These are phyloP conservation scores for Anguilla japonica DNA, from an alignment of 2,113 vertebrate genomes.

Conservation along the genomic window DNA sequence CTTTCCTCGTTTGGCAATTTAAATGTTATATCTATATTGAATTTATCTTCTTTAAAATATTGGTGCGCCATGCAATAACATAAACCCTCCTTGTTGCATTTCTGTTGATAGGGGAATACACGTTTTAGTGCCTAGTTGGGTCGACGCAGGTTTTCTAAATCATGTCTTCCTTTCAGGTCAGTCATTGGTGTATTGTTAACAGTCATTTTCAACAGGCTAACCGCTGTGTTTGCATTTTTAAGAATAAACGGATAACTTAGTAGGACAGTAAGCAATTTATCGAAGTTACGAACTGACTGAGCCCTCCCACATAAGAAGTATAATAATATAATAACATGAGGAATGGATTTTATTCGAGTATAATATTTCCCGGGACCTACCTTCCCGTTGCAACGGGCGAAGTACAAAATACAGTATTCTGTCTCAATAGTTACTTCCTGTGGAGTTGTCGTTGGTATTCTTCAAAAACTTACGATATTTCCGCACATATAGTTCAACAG, in stretches of 20 bases:
- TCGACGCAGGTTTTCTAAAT: not conserved
- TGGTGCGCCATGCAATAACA: not conserved
- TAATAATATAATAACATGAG: not conserved
- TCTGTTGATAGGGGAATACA: not conserved
- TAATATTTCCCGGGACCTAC: not conserved
- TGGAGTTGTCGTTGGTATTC: not conserved
- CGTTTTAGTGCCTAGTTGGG: not conserved
- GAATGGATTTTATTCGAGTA: not conserved
- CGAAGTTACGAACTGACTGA: not conserved
- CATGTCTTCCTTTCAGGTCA: not conserved
- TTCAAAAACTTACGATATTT: not conserved
- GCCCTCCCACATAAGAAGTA: not conserved
- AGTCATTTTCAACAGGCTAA: not conserved
- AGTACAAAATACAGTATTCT: not conserved
- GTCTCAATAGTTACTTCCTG: not conserved
- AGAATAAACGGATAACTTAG: not conserved
- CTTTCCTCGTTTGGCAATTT: not conserved
- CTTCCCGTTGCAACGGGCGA: not conserved
- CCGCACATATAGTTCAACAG: not conserved
- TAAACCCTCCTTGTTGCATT: not conserved
- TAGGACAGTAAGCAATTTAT: not conserved
- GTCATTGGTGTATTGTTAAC: not conserved
- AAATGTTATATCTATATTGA: too few relatives aligned
- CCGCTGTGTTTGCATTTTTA: not conserved
- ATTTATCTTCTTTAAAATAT: too few relatives aligned